A percentile compares a stretch with the other conserved stretches of the same genome.
These are phyloP conservation scores for Rhinolophus ferrumequinum DNA, from an alignment of 2,113 vertebrate genomes.

Conservation along the genomic window DNA sequence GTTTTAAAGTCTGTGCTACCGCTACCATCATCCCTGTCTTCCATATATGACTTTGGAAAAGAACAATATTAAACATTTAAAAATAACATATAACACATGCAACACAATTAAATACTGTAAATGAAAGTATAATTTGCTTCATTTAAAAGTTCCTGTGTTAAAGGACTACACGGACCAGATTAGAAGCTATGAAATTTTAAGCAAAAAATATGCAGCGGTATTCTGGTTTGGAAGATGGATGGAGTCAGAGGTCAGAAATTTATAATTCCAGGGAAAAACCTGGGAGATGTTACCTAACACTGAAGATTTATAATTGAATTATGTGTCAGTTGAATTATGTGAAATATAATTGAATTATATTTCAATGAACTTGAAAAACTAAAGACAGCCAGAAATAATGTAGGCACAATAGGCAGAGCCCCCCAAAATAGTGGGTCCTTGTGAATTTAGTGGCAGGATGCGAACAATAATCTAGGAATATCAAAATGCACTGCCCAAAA, in stretches of 20 bases:
- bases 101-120: neutral
- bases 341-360: neutral
- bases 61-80: neutral
- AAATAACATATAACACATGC: neutral
- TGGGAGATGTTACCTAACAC: neutral
- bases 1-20: neutral
- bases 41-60: neutral
- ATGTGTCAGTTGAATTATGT: too few relatives aligned
- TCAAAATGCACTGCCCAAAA: neutral
- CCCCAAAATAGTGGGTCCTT: neutral
- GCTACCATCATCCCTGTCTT: neutral
- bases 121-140: neutral
- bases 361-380: neutral
- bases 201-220: neutral
- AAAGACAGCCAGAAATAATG: neutral
- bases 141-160: neutral
- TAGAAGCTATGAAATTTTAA: neutral
- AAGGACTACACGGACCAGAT: neutral
- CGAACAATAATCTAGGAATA: neutral
- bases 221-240: neutral
- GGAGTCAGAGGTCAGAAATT: neutral
- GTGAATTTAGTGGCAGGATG: neutral
- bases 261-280: neutral
- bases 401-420: neutral
- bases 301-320: neutral